Percentiles rank a stretch among this genome's conserved stretches.
Evolutionary conservation across 2,113 vertebrate species (phyloP).

Genomic region (Mesocricetus auratus): DNA sequence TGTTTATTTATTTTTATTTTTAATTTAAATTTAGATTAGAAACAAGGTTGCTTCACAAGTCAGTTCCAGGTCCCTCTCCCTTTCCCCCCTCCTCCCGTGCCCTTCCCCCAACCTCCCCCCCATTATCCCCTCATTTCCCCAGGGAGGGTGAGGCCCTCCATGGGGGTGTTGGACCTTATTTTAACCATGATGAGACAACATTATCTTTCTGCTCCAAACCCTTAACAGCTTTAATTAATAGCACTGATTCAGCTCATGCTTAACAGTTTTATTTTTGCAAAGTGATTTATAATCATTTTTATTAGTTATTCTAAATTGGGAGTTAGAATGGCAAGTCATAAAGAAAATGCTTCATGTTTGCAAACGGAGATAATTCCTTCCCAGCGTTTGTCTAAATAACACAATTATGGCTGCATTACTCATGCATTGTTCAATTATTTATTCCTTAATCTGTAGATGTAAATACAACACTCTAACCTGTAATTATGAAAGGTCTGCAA

Average conservation of each 20-base stretch:
- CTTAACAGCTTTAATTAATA: conserved; percentile 72
- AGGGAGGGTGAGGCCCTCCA: no score
- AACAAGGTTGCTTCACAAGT: no score
- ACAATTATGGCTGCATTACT: conserved; percentile 52
- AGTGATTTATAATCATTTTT: conserved; percentile 77
- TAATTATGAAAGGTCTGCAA: conserved; percentile 79
- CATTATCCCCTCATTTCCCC: no score
- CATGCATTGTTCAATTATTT: conserved; percentile 72
- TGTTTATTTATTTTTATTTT: no score
- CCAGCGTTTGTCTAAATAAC: conserved; percentile 51
- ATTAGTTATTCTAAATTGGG: conserved; percentile 73
- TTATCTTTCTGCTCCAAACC: conserved; percentile 59
- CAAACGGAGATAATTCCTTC: conserved; percentile 59
- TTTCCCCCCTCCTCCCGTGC: no score
- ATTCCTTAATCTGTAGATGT: conserved; percentile 76
- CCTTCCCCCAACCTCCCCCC: no score
- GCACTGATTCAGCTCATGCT: conserved; percentile 65
- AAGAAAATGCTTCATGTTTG: conserved; percentile 52
- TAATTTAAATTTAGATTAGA: no score
- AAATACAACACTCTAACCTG: conserved; percentile 71
- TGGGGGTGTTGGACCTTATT: conserved; percentile 57
- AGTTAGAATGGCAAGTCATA: conserved; percentile 72
- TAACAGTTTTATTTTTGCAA: conserved; percentile 76
- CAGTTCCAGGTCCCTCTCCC: no score
- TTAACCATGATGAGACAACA: conserved; percentile 54